Evolutionary conservation across 2,113 vertebrate genomes (phyloP).

Genomic region (Tympanuchus pallidicinctus): DNA sequence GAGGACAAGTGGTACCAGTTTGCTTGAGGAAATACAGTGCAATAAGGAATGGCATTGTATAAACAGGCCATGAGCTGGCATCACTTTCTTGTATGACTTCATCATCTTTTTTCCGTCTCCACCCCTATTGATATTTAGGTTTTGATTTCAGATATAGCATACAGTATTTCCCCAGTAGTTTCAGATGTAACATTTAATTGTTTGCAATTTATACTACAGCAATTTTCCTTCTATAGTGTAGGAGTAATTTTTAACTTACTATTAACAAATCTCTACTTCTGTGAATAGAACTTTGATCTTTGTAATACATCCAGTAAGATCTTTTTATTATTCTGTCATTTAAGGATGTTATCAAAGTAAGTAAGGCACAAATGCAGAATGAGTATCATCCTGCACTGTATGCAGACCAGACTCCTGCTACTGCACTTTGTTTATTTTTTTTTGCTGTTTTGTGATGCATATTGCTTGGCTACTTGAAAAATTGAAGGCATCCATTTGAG

Average conservation of each 20-base stretch:
- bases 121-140: rapidly evolving
- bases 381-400: not conserved
- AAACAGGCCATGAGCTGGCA: not conserved
- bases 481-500: not conserved
- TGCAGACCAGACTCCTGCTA: not conserved
- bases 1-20: not conserved
- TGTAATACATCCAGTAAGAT: not conserved
- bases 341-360: not conserved
- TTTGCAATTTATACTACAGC: not conserved
- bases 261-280: not conserved
- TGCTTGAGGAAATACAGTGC: not conserved
- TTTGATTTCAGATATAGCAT: not conserved
- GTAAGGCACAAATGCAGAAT: not conserved
- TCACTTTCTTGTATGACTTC: not conserved
- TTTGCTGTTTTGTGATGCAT: conserved; percentile 2
- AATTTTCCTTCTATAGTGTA: not conserved
- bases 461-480: not conserved
- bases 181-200: not conserved
- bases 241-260: not conserved
- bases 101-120: not conserved
- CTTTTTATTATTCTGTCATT: not conserved
- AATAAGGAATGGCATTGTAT: not conserved
- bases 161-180: not conserved
- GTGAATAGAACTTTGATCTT: not conserved
- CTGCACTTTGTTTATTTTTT: not conserved